These are phyloP conservation scores for Kuschelorhynchus macadamiae DNA, from an alignment of 2,888 invertebrate species.

Conservation along the genomic window DNA sequence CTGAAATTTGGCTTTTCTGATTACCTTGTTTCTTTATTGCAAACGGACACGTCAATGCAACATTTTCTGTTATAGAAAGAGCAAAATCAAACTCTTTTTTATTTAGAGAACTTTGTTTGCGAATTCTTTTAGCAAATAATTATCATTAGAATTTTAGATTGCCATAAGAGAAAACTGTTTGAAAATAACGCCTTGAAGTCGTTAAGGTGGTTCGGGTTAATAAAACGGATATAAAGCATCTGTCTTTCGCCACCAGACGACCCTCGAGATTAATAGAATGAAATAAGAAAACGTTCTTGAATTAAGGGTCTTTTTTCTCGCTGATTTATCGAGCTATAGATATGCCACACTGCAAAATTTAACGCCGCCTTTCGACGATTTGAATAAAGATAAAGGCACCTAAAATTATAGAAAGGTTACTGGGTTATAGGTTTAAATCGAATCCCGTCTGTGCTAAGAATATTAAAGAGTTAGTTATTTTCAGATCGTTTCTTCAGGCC, in stretches of 20 bases:
- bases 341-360: constrained; percentile 37
- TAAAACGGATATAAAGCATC: constrained; percentile 42
- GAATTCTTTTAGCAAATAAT: too few relatives aligned
- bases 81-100: too few relatives aligned
- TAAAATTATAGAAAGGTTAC: constrained; percentile 29
- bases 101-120: too few relatives aligned
- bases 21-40: too few relatives aligned
- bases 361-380: constrained; percentile 32
- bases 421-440: constrained; percentile 16
- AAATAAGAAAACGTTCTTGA: constrained; percentile 43
- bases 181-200: constrained; percentile 11
- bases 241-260: constrained; percentile 39
- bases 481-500: too few relatives aligned
- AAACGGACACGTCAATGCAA: too few relatives aligned
- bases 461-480: neutral
- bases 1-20: too few relatives aligned
- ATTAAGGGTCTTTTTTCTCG: constrained; percentile 33
- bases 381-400: constrained; percentile 33
- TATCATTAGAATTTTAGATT: too few relatives aligned
- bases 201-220: constrained; percentile 27
- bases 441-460: neutral
- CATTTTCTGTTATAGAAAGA: too few relatives aligned
- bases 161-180: constrained; percentile 9
- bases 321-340: constrained; percentile 40
- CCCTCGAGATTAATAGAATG: constrained; percentile 43